Evolutionary conservation across 1,140 invertebrate species (phyloP).

Genomic region (Sitophilus oryzae): DNA sequence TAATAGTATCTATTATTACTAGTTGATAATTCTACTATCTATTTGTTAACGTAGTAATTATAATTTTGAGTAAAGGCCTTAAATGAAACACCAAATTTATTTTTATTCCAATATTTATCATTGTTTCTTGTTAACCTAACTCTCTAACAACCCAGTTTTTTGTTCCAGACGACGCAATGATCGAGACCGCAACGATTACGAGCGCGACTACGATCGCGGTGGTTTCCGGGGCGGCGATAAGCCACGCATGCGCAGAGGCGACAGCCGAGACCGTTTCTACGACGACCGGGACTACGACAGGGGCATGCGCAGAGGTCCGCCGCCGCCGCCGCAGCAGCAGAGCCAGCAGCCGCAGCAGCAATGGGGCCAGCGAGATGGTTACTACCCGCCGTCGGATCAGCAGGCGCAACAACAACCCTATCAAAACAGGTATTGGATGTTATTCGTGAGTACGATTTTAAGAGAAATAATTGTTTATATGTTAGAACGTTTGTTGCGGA

Average conservation of each 20-base stretch:
- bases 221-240: constrained; percentile 13
- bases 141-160: no score
- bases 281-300: constrained; percentile 15
- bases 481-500: no score
- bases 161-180: constrained; percentile 15
- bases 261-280: constrained; percentile 18
- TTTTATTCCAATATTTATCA: no score
- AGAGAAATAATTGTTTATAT: constrained; percentile 1
- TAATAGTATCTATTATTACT: no score
- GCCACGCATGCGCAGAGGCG: constrained; percentile 3
- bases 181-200: constrained; percentile 1
- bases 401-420: background rate
- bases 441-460: constrained; percentile 8
- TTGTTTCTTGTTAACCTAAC: no score
- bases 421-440: constrained; percentile 14
- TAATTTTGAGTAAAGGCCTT: no score
- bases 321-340: constrained; percentile 2
- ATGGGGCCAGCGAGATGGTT: constrained; percentile 1
- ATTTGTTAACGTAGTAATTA: no score
- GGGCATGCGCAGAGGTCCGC: background rate
- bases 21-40: no score
- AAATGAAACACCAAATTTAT: no score
- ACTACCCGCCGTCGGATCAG: constrained; percentile 1
- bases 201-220: constrained; percentile 15
- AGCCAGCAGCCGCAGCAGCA: background rate